phyloP scores from a whole-genome alignment of 2,113 vertebrate species.

The Ophthalmolycus amberensis region DNA sequence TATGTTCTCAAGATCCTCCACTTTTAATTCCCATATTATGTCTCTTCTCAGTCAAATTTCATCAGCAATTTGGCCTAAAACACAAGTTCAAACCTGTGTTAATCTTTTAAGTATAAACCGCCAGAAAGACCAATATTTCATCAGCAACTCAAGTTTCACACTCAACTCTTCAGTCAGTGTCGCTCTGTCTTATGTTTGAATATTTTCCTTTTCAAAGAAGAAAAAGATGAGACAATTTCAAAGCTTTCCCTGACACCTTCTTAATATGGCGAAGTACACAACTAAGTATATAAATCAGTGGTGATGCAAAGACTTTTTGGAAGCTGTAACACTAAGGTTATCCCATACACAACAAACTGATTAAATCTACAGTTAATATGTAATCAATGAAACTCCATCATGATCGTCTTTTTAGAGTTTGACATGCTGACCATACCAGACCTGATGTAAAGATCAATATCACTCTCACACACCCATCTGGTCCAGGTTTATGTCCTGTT shows the following conservation, averaged over 20 bases:
- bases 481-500: slow-evolving; percentile 10
- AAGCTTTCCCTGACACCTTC: not conserved
- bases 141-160: slow-evolving; percentile 12
- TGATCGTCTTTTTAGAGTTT: not conserved
- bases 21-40: slow-evolving; percentile 13
- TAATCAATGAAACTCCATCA: not conserved
- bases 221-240: not conserved
- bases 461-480: not conserved
- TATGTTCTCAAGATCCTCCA: not conserved
- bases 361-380: not conserved
- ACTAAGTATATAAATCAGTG: not conserved
- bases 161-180: not conserved
- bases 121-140: slow-evolving; percentile 14
- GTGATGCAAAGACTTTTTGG: not conserved
- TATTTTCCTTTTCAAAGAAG: not conserved
- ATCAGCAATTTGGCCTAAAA: slow-evolving; percentile 28
- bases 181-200: not conserved
- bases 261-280: not conserved
- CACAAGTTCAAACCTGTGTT: slow-evolving; percentile 32
- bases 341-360: not conserved
- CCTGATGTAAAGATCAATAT: not conserved
- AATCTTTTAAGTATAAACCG: slow-evolving; percentile 10
- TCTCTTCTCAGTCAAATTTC: not conserved
- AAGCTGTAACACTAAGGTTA: not conserved
- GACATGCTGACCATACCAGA: not conserved